Conservation (phyloP, 2,888 invertebrate genomes). For the Leucophenga maculata region DNA sequence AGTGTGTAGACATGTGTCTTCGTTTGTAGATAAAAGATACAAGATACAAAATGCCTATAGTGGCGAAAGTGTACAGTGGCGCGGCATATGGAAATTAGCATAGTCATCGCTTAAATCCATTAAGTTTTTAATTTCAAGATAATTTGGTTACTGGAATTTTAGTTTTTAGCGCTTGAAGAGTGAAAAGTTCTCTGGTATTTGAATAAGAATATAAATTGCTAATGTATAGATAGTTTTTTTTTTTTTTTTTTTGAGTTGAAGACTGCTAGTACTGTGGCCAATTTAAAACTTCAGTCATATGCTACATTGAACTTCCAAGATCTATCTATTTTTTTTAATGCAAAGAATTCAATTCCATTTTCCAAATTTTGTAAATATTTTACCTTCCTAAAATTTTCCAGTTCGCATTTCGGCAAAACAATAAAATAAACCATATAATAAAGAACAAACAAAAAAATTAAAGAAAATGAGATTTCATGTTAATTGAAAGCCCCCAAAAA, state of each 20-base stretch:
- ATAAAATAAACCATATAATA: constrained; percentile 44
- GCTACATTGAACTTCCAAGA: no score
- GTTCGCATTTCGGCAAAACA: constrained; percentile 35
- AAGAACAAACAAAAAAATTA: constrained; percentile 55
- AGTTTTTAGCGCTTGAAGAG: no score
- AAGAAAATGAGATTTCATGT: constrained; percentile 52
- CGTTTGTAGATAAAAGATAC: constrained; percentile 6
- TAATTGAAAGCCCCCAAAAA: constrained; percentile 50
- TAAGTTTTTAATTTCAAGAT: no score
- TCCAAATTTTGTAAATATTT: constrained; percentile 53
- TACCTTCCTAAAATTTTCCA: constrained; percentile 51
- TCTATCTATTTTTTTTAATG: constrained; percentile 51
- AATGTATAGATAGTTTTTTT: no score
- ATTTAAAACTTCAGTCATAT: no score
- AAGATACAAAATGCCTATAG: constrained; percentile 23
- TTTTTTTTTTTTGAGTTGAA: no score
- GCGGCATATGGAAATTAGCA: neutral
- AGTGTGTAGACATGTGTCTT: constrained; percentile 2
- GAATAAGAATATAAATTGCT: no score
- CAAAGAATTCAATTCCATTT: constrained; percentile 42
- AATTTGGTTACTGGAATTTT: no score
- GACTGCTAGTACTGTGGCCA: no score
- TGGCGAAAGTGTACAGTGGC: constrained; percentile 17
- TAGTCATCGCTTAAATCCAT: no score
- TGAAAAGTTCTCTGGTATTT: no score